These are phyloP conservation scores for Indicator indicator DNA, from an alignment of 2,113 vertebrate genomes.

Conservation along the genomic window DNA sequence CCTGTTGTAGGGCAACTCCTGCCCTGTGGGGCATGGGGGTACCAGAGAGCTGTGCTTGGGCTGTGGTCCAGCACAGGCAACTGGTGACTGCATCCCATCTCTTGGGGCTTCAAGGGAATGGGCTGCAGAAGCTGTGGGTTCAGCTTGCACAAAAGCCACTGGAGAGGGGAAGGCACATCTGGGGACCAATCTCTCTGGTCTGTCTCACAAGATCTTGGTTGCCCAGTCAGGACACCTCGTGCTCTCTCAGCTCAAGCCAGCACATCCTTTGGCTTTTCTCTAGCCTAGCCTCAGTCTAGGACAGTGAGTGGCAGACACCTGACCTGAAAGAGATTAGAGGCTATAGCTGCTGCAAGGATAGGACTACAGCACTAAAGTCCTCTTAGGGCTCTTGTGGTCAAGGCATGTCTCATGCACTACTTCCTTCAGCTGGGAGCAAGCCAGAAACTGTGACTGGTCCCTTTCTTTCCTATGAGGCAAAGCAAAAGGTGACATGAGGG, in stretches of 20 bases:
- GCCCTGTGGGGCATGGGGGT: background rate
- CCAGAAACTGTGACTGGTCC: background rate
- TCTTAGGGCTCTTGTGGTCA: background rate
- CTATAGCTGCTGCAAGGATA: background rate
- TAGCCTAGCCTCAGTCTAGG: background rate
- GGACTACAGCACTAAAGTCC: background rate
- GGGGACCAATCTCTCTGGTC: background rate
- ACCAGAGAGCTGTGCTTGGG: background rate
- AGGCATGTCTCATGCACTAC: background rate
- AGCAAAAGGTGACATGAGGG: background rate
- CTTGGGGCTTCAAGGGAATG: fast-evolving
- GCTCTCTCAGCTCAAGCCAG: background rate
- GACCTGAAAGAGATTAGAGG: background rate
- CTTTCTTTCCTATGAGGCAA: background rate
- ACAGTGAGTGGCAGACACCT: background rate
- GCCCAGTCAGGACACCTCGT: fast-evolving
- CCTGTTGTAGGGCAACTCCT: background rate
- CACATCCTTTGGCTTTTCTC: background rate
- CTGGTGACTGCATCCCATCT: background rate
- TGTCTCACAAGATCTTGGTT: background rate
- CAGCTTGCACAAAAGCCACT: background rate
- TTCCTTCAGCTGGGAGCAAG: background rate
- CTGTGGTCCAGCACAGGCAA: background rate
- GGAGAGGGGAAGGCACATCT: background rate
- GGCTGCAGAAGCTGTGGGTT: background rate